Percentiles rank a stretch among this genome's conserved stretches.
phyloP scores from a whole-genome alignment of 2,113 vertebrate genomes.

The Mionectes macconnelli region DNA sequence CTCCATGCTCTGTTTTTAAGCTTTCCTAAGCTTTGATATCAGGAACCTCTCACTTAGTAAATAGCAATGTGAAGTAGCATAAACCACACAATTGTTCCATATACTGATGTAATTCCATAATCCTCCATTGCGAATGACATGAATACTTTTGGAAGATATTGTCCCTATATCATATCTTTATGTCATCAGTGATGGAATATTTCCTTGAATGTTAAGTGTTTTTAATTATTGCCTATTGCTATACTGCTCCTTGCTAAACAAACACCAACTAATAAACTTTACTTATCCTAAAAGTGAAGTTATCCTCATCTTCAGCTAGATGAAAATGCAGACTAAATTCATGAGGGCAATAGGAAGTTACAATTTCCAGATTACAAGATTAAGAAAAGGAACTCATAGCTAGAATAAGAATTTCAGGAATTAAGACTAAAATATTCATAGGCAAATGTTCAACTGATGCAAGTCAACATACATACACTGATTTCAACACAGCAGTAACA shows the following conservation, averaged over 20 bases:
- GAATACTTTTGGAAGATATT: not conserved
- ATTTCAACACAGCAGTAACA: not conserved
- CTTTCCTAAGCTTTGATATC: not conserved
- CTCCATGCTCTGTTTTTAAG: not conserved
- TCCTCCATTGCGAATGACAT: not conserved
- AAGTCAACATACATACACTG: not conserved
- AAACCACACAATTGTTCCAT: not conserved
- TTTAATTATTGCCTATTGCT: not conserved
- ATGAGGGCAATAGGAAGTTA: not conserved
- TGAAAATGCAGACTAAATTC: not conserved
- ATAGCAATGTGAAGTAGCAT: not conserved
- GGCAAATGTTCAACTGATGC: not conserved
- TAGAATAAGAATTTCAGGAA: not conserved
- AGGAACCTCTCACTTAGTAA: not conserved
- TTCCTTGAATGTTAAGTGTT: not conserved
- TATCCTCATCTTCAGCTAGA: not conserved
- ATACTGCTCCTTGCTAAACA: not conserved
- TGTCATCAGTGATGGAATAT: not conserved
- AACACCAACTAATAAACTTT: not conserved
- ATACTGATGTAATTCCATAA: not conserved
- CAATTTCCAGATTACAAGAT: not conserved
- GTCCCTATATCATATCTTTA: not conserved
- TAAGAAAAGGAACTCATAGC: not conserved
- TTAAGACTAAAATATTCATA: not conserved
- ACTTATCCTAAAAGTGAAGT: not conserved